Conservation (phyloP, 2,113 vertebrate species). For the Pitta sordida region DNA sequence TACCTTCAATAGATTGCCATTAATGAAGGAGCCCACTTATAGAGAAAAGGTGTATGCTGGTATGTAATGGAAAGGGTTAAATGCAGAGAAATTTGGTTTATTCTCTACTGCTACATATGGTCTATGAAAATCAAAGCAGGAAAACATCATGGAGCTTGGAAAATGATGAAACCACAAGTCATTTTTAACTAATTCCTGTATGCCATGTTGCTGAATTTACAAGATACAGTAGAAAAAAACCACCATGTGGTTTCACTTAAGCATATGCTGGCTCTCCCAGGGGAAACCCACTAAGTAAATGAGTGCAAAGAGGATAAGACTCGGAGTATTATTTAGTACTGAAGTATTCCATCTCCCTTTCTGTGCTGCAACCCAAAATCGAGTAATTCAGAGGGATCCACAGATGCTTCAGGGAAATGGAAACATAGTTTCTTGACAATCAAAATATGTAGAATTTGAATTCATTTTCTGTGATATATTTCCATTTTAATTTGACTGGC, state of each 20-base stretch:
- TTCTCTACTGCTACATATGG: neutral
- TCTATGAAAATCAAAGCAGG: conserved; percentile 13
- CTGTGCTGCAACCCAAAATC: neutral
- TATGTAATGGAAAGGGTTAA: neutral
- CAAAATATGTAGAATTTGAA: neutral
- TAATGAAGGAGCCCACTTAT: neutral
- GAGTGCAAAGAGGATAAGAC: neutral
- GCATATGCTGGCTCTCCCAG: neutral
- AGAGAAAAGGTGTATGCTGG: neutral
- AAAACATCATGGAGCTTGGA: neutral
- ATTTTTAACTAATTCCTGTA: conserved; percentile 49
- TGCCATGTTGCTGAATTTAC: conserved; percentile 34
- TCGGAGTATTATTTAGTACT: neutral
- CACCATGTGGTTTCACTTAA: conserved; percentile 48
- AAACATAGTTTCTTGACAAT: neutral
- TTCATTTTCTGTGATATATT: no score
- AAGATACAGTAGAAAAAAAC: neutral
- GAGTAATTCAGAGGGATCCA: neutral
- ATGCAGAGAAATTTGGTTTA: neutral
- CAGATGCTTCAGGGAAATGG: neutral
- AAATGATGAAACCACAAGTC: conserved; percentile 34
- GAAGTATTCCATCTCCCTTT: neutral
- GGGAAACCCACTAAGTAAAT: neutral
- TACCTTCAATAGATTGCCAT: neutral
- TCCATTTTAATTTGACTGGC: no score